Evolutionary conservation across 2,888 invertebrate genomes (phyloP).

Genomic region (Tetropium fuscum): DNA sequence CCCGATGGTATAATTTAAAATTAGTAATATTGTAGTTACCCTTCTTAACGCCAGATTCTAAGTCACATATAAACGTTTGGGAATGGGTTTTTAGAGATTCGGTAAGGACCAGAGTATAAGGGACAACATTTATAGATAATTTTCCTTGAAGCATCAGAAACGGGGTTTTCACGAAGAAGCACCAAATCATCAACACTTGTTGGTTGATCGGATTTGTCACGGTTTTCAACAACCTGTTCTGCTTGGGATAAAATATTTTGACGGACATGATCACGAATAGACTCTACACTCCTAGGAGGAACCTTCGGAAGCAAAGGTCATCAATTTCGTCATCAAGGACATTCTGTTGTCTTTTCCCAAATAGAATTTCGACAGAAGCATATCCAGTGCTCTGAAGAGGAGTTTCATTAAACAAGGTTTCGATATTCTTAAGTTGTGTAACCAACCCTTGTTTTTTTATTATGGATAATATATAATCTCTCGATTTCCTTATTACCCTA

Average conservation of each 20-base stretch:
- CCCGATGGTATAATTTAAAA: too few relatives aligned
- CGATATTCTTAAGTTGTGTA: neutral
- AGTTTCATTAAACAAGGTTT: slow-evolving; percentile 19
- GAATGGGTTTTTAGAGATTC: neutral
- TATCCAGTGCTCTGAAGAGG: slow-evolving; percentile 30
- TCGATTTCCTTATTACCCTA: slow-evolving; percentile 8
- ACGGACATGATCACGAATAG: neutral
- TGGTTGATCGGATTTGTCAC: too few relatives aligned
- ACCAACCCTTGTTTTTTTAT: slow-evolving; percentile 27
- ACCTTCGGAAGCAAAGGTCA: neutral
- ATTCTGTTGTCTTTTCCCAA: neutral
- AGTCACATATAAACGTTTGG: slow-evolving; percentile 19
- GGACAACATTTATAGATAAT: slow-evolving; percentile 20
- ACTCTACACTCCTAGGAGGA: neutral
- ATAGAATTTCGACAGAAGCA: slow-evolving; percentile 13
- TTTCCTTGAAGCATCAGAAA: slow-evolving; percentile 19
- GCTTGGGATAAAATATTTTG: neutral
- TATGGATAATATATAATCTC: slow-evolving; percentile 13
- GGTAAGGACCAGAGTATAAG: slow-evolving; percentile 22
- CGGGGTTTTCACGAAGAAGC: slow-evolving; percentile 1
- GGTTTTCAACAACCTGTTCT: neutral
- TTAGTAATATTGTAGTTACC: slow-evolving; percentile 24
- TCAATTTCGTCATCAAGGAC: neutral
- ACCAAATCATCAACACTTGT: slow-evolving; percentile 12
- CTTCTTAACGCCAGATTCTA: neutral